Base-by-base conservation (phyloP, 2,113 vertebrate genomes). In the Microtus montanus region DNA sequence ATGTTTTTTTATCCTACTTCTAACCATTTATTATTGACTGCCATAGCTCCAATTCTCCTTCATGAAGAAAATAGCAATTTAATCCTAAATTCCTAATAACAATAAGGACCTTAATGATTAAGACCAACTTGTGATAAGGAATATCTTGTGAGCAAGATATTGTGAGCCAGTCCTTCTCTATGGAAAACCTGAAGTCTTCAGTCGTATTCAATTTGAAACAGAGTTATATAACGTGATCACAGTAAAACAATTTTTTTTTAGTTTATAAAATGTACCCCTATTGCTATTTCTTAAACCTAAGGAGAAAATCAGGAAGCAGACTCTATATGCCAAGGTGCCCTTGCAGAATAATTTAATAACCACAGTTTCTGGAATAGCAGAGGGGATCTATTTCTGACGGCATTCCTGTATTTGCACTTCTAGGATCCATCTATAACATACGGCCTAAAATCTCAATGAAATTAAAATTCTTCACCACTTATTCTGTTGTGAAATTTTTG, bases 301-400 rank as follows among this genome's bases (percentile, higher is more conserved):
- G 70, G 92, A 92, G 70, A 89, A 95, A 95, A 91, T 79, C 3
- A 89, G 91, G 86, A 92, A 82, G 24, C 38, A 94, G 64, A 24
- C 26, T 87, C 64, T 78, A 44, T 83, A 86, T 91, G 47, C 86
- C 41, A 96, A 93, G 15, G 79, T 79, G 35, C 74, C 70, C 87
- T 89, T 87, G 64, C 64, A 66, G n/a, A 68, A 95, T 91, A 92
- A 92, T 93, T 82, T 70, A 96, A 93, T 91, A 95, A 89, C 24
- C 74, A 52, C 4, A 79, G 33, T 70, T 94, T 97, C 95, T 94
- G 84, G 92, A 94, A 41, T 13, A 90, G 41, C 6, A 96, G 71
- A 68, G 58, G 20, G 13, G 58, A 49, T 61, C 73, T 91, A 35
- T 90, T 96, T 95, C 70, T 84, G 74, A 87, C 75, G 33, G 1